Base-by-base conservation (phyloP, 2,113 vertebrate genomes). In the Peromyscus polionotus region DNA sequence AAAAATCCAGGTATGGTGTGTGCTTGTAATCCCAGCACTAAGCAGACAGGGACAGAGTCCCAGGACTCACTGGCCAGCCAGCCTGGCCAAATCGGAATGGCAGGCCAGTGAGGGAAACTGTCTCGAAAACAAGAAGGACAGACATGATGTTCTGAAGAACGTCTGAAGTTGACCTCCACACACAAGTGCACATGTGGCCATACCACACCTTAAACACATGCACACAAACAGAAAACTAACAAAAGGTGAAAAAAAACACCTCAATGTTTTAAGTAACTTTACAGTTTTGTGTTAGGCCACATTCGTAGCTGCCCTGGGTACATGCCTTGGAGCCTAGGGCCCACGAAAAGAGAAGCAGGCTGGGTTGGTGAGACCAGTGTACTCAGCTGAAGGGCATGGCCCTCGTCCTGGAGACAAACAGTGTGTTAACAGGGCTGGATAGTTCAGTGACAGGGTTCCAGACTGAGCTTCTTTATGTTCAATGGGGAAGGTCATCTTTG, bases 291-390 rank as follows among this genome's bases (percentile, higher is more conserved):
- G 4, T 86, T 48, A 31, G 26, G 26, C 80, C 54, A 83, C 11
- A 28, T 77, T 31, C 5, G 0, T 48, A 77, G 26, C 42, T 77
- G 75, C 28, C 42, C 73, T 76, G 75, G 45, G 42, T 8, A 39
- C 70, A 73, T 39, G n/a, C 19, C 17, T 42, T 19, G 24, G 4
- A 54, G 48, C 42, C 31, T 2, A 33, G n/a, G 48, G n/a, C 36
- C 72, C 54, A 36, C 0, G 0, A 10, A 0, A 0, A 72, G 33
- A 42, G 14, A 42, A 51, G 12, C 12, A 79, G 70, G n/a, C 59
- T 61, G 0, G 10, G 36, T 9, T 39, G 42, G 33, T 1, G 31
- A 22, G 5, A 22, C 10, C n/a, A 5, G 36, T 65, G 31, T 19
- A 33, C 51, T 24, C 36, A 39, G 61, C 26, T 76, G 59, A 91